Base-by-base conservation (phyloP, 2,888 invertebrate species). In the Chironomus tentans region DNA sequence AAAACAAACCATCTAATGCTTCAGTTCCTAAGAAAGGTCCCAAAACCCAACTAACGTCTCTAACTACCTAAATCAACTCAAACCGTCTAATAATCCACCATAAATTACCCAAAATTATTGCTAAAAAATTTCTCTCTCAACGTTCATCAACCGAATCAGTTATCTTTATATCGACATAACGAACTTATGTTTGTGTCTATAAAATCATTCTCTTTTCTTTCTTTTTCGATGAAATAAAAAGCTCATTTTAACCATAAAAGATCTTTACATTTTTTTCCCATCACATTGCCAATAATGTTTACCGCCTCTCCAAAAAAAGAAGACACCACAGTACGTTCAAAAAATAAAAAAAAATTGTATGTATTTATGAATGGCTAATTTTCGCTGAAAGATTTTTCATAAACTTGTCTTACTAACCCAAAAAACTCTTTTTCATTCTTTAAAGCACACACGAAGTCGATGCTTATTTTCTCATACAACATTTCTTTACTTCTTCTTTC, bases 351-450 rank as follows among this genome's bases (percentile, higher is more conserved):
- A 50, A 56, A 22, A 38, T 46, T 68, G 28, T 46, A 68, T 38
- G 68, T 68, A 68, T 74, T 47, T 71, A 46, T 73, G 65, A 68
- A 65, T 74, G 65, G 74, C 48, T 74, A 74, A 74, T 74, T 71
- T 71, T 47, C 65, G 65, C 47, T 71, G 15, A 50, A 71, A 56
- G 56, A 70, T 70, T 70, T 70, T 38, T 38, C 38, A 38, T 13
- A 65, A 24, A 24, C 22, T 65, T 74, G 74, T 74, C 74, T 74
- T 74, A 74, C 74, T 74, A 74, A 74, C 74, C 74, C 62, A 74
- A 65, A 68, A 74, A 74, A 68, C 68, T 68, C 18, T 62, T 21
- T 56, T 62, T 50, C 48, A 68, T 68, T 74, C 48, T 68, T 74
- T 46, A 13, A 56, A 15, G 18, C 56, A 18, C 56, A 15, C 56